Base-by-base conservation (phyloP, 1,140 invertebrate genomes). In the Physella acuta region DNA sequence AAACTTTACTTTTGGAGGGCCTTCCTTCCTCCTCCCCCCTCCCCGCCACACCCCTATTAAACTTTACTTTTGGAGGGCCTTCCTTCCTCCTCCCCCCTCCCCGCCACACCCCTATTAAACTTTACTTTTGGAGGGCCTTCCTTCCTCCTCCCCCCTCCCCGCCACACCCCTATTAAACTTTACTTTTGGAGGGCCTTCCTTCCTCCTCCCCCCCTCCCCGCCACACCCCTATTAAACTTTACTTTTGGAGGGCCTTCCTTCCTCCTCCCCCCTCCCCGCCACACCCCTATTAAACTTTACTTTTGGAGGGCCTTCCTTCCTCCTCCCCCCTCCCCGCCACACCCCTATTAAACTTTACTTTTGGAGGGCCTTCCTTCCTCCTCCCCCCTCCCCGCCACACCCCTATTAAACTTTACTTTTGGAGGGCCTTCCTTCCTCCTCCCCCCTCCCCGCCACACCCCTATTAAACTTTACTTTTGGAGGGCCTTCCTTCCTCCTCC, bases 251-350 rank as follows among this genome's bases (percentile, higher is more conserved):
- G 26, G 28, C 37, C 2, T 44, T 2, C 51, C 26, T 49, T 52
- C 34, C 55, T 55, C 36, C 24, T 33, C 56, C 36, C 49, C 39
- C 33, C 16, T 39, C 39, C 52, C 31, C 58, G 26, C 51, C 30
- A 49, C 37, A 37, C 24, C 51, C 37, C 61, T n/a, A n/a, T n/a
- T n/a, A n/a, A n/a, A n/a, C n/a, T n/a, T n/a, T n/a, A n/a, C n/a
- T n/a, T n/a, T n/a, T n/a, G n/a, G n/a, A n/a, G n/a, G 58, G 64
- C 11, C 33, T 37, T 64, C 61, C 33, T 28, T 58, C 52, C 61
- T 37, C 44, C 37, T 65, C 53, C 61, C 53, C 51, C 37, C 36
- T 3, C 34, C n/a, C n/a, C n/a, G n/a, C n/a, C 51, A 44, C 33
- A 30, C 36, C n/a, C 28, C 3, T 4, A 20, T 24, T 33, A 16